phyloP scores from a whole-genome alignment of 2,113 vertebrate genomes.

The Triplophysa rosa region DNA sequence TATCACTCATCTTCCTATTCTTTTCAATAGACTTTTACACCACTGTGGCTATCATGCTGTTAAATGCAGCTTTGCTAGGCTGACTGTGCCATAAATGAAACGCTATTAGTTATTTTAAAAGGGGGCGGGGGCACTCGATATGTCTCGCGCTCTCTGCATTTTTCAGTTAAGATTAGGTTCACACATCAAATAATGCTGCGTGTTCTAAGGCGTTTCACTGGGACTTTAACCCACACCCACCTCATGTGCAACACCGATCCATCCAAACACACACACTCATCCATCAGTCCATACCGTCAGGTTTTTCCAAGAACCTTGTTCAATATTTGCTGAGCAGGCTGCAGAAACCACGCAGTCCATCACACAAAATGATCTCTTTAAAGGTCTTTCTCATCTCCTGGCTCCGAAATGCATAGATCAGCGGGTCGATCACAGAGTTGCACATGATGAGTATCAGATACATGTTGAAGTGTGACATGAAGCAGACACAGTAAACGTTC shows the following conservation, averaged over 20 bases:
- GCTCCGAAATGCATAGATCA: conserved; percentile 94
- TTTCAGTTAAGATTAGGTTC: too few relatives aligned
- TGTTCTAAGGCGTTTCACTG: too few relatives aligned
- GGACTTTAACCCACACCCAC: too few relatives aligned
- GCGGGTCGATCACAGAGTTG: conserved; percentile 91
- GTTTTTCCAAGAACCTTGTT: conserved; percentile 32
- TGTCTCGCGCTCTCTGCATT: too few relatives aligned
- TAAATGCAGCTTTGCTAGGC: too few relatives aligned
- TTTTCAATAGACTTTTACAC: too few relatives aligned
- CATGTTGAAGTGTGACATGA: conserved; percentile 98
- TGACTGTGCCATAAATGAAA: too few relatives aligned
- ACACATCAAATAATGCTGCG: too few relatives aligned
- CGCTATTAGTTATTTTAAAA: too few relatives aligned
- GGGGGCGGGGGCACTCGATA: too few relatives aligned
- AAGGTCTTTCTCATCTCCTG: conserved; percentile 96
- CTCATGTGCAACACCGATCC: not conserved
- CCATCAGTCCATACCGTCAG: not conserved
- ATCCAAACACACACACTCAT: conserved; percentile 1
- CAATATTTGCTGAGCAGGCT: conserved; percentile 76
- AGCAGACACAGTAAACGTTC: conserved; percentile 93
- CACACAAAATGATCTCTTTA: conserved; percentile 89
- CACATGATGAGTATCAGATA: conserved; percentile 98
- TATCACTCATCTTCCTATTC: too few relatives aligned
- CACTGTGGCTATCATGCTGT: too few relatives aligned
- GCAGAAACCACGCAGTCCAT: conserved; percentile 73